Conservation (phyloP, 1,140 invertebrate species). For the Sinella curviseta region DNA sequence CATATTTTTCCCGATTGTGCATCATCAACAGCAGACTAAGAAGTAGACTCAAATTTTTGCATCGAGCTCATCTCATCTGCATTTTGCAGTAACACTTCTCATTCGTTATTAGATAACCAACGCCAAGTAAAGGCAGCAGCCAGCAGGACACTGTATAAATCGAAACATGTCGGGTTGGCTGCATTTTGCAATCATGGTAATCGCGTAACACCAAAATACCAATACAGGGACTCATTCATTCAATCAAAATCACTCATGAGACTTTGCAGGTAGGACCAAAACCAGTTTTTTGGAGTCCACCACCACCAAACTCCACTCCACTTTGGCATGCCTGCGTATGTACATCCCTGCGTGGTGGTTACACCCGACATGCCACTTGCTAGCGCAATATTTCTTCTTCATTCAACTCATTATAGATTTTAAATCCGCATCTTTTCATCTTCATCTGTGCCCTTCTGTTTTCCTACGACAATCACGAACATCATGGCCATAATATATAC, state of each 20-base stretch:
- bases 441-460: neutral
- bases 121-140: no score
- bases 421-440: neutral
- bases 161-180: no score
- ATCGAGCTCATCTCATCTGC: neutral
- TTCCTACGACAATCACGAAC: neutral
- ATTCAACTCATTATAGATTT: neutral
- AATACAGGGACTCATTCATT: no score
- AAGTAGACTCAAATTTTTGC: no score
- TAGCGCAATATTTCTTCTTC: neutral
- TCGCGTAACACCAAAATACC: no score
- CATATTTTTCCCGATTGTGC: no score
- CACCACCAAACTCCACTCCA: neutral
- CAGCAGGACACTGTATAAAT: no score
- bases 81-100: no score
- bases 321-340: neutral
- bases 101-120: no score
- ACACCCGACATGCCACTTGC: neutral
- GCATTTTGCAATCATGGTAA: no score
- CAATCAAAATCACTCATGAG: neutral
- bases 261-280: neutral
- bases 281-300: slow-evolving; percentile 2
- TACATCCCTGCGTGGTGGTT: neutral
- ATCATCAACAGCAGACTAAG: no score
- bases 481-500: neutral